Base-by-base conservation (phyloP, 1,140 invertebrate species). In the Listronotus oregonensis region DNA sequence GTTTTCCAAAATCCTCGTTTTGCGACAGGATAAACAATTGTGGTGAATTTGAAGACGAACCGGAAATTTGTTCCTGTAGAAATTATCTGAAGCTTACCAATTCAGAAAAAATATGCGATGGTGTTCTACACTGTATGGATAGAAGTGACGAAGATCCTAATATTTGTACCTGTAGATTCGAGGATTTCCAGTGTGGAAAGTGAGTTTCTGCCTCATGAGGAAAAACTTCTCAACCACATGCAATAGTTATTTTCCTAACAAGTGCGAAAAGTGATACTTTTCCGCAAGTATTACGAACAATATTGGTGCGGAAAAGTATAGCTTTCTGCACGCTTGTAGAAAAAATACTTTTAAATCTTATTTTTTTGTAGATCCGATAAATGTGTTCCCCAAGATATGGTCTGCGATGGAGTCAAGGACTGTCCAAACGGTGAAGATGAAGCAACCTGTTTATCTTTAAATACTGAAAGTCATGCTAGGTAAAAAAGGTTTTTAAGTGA, bases 51-150 rank as follows among this genome's bases (percentile, higher is more conserved):
- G 85, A 83, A 6, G 92, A 94, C 72, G 92, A 94, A 74, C 88
- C 90, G 0, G 71, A 77, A 0, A 79, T 80, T 0, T 89, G 88
- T 50, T 86, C 80, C 14, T 92, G 90, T 69, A 82, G 82, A 3
- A 80, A 83, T 34, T 93, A 90, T 74, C 74, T 93, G 55, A 83
- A 83, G 57, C 79, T 89, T 11, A 86, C 87, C 0, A 77, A 82
- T 66, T 86, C 88, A 8, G 78, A 82, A 5, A 84, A 84, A 58
- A 78, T 93, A 31, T 95, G 94, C 75, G 90, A 95, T 77, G 90
- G 90, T 8, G 81, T 87, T 6, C 79, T 89, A 21, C 87, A 95
- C 75, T 96, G 94, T 74, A 80, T 82, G 44, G 92, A 95, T 74
- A 88, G 89, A 71, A 86, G 83, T 31, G 93, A 95, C 75, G 93